Evolutionary conservation across 1,140 invertebrate species (phyloP).

Genomic region (Drosophila truncata): DNA sequence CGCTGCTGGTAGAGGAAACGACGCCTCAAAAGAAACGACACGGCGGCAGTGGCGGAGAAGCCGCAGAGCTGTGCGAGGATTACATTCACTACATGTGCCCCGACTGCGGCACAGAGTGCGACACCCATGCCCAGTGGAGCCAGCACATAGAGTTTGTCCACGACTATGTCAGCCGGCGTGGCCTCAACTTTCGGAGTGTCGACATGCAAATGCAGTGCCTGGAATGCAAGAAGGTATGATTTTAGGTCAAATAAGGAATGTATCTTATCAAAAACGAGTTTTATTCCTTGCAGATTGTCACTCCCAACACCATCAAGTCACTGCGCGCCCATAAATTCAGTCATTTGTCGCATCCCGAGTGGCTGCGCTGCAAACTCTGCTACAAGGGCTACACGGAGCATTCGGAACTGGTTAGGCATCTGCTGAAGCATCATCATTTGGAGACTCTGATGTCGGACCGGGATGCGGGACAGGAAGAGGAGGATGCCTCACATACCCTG

Average conservation of each 20-base stretch:
- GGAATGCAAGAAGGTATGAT: constrained; percentile 68
- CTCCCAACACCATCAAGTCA: constrained; percentile 64
- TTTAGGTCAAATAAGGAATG: background rate
- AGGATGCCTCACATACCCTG: background rate
- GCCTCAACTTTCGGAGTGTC: constrained; percentile 68
- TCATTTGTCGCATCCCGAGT: constrained; percentile 70
- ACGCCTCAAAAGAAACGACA: constrained; percentile 21
- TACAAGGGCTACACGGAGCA: constrained; percentile 65
- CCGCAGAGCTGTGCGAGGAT: constrained; percentile 65
- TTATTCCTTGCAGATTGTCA: constrained; percentile 45
- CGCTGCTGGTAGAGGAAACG: constrained; percentile 37
- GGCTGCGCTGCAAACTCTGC: constrained; percentile 78
- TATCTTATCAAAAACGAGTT: background rate
- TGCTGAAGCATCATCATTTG: constrained; percentile 68
- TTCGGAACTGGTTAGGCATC: constrained; percentile 57
- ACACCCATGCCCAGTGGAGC: constrained; percentile 68
- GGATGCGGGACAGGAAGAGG: constrained; percentile 12
- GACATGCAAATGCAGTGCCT: constrained; percentile 78
- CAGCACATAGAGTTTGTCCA: constrained; percentile 80
- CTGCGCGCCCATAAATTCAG: constrained; percentile 74
- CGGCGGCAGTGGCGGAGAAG: constrained; percentile 6
- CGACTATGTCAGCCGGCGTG: constrained; percentile 68
- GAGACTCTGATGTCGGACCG: constrained; percentile 53
- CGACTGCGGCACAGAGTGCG: constrained; percentile 71
- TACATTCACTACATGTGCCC: constrained; percentile 80